Evolutionary conservation across 2,113 vertebrate genomes (phyloP).

Genomic region (Solenodon paradoxus): DNA sequence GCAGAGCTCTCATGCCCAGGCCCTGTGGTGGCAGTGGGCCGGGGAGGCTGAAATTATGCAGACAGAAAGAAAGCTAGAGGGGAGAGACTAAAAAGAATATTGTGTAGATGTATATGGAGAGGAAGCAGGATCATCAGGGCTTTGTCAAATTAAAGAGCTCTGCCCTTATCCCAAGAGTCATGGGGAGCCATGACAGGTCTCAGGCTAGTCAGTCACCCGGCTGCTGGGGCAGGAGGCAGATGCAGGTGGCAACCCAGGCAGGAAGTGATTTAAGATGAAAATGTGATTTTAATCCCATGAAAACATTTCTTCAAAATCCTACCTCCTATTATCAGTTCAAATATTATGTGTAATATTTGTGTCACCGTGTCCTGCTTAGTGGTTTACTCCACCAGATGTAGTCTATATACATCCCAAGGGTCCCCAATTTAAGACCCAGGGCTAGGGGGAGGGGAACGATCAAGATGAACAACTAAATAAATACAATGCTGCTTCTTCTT

Average conservation of each 20-base stretch:
- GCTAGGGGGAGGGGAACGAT: too few species aligned
- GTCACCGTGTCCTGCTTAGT: too few species aligned
- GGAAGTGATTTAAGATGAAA: neutral
- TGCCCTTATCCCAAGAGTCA: neutral
- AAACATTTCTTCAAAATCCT: conserved; percentile 16
- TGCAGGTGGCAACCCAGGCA: neutral
- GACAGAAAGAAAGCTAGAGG: neutral
- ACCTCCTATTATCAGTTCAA: conserved; percentile 6
- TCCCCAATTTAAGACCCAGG: too few species aligned
- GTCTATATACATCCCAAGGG: too few species aligned
- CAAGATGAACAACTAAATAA: too few species aligned
- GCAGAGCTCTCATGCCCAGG: neutral
- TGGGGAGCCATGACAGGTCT: neutral
- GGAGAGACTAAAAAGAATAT: neutral
- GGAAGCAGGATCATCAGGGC: neutral
- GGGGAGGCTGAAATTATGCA: neutral
- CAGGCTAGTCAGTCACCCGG: neutral
- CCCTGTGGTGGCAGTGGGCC: neutral
- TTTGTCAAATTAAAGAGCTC: neutral
- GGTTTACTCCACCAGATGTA: too few species aligned
- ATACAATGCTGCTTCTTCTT: too few species aligned
- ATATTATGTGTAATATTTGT: neutral
- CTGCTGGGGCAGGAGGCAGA: neutral
- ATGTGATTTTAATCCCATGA: neutral
- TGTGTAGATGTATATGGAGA: neutral